Evolutionary conservation across 2,888 invertebrate genomes (phyloP), one percentile per base, ranked within the genome.

Genomic region (Euspilapteryx auroguttella): DNA sequence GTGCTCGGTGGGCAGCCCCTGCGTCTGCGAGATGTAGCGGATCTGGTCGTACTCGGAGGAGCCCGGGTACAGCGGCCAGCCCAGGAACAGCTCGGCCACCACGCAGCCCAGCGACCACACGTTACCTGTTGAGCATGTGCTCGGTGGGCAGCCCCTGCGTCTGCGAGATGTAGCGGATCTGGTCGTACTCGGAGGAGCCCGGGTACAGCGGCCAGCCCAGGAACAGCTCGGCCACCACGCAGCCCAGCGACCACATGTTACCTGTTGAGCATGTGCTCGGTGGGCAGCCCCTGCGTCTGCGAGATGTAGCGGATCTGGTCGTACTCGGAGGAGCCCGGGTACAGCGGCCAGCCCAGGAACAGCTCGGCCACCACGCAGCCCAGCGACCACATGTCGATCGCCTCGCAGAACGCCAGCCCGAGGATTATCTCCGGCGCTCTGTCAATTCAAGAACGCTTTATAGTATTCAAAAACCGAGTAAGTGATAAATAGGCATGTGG

Each of bases 331-430:
- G 95, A 94, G 38, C 99, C 99, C 0, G 99, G 99, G 77, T 99
- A 99, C 21, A 99, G 80, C 10, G 99, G 99, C 99, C 99, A 99
- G 37, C 99, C 99, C 24, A n/a, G n/a, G n/a, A n/a, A n/a, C n/a
- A n/a, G n/a, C n/a, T n/a, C n/a, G n/a, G n/a, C n/a, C n/a, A n/a
- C 99, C 37, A 99, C 99, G 73, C 99, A 99, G 32, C 99, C 99
- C 40, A 99, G 78, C 4, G 97, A 98, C 99, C 99, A 99, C 98
- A 99, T 99, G 73, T 99, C 99, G 48, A 99, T 99, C 9, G 98
- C 95, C 69, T 99, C 99, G 78, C 96, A 96, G 78, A 99, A 99
- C 35, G 97, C 98, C 45, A 99, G 79, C 12, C 99, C 99, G 49
- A 96, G 80, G 52, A 97, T 96, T 51, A 96, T 96, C 75, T 96